These are phyloP conservation scores for Drosophila mimetica DNA, from an alignment of 2,888 invertebrate species.

Conservation along the genomic window DNA sequence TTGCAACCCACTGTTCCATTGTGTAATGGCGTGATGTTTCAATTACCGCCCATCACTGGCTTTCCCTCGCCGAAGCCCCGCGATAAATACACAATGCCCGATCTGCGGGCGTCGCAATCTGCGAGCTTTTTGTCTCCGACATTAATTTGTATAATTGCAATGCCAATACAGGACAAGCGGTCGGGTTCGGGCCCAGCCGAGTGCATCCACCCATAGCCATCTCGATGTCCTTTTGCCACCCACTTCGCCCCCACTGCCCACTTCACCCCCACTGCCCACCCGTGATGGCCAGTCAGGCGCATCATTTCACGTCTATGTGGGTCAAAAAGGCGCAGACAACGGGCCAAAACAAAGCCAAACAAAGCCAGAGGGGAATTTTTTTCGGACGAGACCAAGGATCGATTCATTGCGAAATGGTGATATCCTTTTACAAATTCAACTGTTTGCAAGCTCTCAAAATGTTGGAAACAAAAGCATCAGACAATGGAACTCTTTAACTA, in stretches of 20 bases:
- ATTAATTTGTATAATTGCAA: conserved; percentile 77
- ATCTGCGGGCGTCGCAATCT: conserved; percentile 50
- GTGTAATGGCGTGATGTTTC: conserved; percentile 46
- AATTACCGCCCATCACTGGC: conserved; percentile 25
- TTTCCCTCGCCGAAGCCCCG: neutral
- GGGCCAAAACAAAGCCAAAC: conserved; percentile 25
- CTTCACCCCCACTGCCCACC: no score
- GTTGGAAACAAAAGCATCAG: no score
- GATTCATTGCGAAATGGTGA: conserved; percentile 1
- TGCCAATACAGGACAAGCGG: conserved; percentile 48
- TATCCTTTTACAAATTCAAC: conserved; percentile 9
- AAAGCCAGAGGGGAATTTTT: conserved; percentile 9
- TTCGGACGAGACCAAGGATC: neutral
- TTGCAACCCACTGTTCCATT: conserved; percentile 22
- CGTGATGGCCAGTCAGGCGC: conserved; percentile 31
- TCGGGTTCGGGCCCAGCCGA: conserved; percentile 17
- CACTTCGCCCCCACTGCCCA: neutral
- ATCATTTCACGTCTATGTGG: conserved; percentile 38
- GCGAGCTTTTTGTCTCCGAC: conserved; percentile 51
- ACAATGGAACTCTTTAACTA: no score
- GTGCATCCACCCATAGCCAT: conserved; percentile 36
- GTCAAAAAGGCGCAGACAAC: conserved; percentile 27
- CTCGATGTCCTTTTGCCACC: conserved; percentile 14
- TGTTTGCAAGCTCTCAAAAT: no score
- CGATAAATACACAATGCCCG: conserved; percentile 21